Conservation (phyloP, 2,888 invertebrate genomes). For the Lagria hirta region DNA sequence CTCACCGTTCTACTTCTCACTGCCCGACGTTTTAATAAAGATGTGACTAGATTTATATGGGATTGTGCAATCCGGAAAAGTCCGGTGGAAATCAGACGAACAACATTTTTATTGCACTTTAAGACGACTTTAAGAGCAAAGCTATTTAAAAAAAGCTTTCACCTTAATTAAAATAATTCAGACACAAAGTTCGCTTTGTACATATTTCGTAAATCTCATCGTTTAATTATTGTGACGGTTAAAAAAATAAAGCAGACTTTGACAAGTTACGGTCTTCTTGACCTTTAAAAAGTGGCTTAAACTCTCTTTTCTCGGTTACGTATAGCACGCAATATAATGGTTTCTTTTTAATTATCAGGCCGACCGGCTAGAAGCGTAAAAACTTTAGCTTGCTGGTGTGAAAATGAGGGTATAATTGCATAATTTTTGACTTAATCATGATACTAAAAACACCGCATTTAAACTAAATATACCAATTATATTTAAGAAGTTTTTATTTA, state of each 20-base stretch:
- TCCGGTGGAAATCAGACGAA: slow-evolving; percentile 10
- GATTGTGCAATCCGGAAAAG: slow-evolving; percentile 19
- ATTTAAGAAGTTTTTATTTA: too few relatives aligned
- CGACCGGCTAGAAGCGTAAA: too few relatives aligned
- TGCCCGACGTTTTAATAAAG: slow-evolving; percentile 8
- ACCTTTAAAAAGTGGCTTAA: slow-evolving; percentile 15
- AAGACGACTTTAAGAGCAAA: too few relatives aligned
- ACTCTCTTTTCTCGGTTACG: neutral
- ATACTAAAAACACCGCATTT: too few relatives aligned
- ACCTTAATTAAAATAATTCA: slow-evolving; percentile 16
- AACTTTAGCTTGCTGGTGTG: too few relatives aligned
- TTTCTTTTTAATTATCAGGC: too few relatives aligned
- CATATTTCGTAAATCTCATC: slow-evolving; percentile 4
- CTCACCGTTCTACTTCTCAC: slow-evolving; percentile 25
- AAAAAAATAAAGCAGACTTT: slow-evolving; percentile 11
- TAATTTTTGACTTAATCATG: too few relatives aligned
- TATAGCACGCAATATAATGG: slow-evolving; percentile 1
- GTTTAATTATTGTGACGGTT: slow-evolving; percentile 5
- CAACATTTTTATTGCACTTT: too few relatives aligned
- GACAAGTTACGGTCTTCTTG: slow-evolving; percentile 14
- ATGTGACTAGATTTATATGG: slow-evolving; percentile 21
- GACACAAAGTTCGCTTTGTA: too few relatives aligned
- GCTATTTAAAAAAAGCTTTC: slow-evolving; percentile 8
- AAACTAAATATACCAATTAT: too few relatives aligned
- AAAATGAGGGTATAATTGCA: too few relatives aligned